Percentiles rank a stretch among this genome's conserved stretches.
phyloP scores from a whole-genome alignment of 1,140 invertebrate species.

The Drosophila guanche region DNA sequence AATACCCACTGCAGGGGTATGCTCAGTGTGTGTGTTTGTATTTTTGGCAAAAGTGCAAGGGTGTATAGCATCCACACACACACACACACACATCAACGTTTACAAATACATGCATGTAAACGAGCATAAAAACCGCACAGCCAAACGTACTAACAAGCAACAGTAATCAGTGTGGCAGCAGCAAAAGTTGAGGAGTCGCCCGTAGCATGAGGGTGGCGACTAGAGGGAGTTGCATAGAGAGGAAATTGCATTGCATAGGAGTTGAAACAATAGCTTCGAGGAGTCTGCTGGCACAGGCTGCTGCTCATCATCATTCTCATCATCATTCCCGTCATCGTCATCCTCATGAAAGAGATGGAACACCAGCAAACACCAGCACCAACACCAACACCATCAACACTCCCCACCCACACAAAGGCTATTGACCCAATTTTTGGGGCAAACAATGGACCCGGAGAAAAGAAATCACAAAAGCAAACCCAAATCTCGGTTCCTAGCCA shows the following conservation, averaged over 20 bases:
- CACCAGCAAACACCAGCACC: no score
- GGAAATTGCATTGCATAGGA: constrained; percentile 75
- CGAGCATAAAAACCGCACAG: constrained; percentile 73
- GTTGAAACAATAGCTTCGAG: constrained; percentile 66
- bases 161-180: constrained; percentile 71
- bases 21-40: constrained; percentile 37
- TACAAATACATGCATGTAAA: constrained; percentile 62
- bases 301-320: constrained; percentile 47
- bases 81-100: neutral
- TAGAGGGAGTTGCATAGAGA: constrained; percentile 12
- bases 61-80: constrained; percentile 16
- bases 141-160: constrained; percentile 77
- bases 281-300: constrained; percentile 35
- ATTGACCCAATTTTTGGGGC: constrained; percentile 70
- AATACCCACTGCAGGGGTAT: no score
- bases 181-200: constrained; percentile 25
- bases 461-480: constrained; percentile 50
- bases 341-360: constrained; percentile 21
- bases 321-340: constrained; percentile 29
- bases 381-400: constrained; percentile 16
- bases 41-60: constrained; percentile 69
- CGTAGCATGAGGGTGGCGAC: constrained; percentile 19
- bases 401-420: constrained; percentile 27
- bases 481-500: constrained; percentile 47
- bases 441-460: constrained; percentile 65